Conservation (phyloP, 2,888 invertebrate genomes). For the Eremobia ochroleuca region DNA sequence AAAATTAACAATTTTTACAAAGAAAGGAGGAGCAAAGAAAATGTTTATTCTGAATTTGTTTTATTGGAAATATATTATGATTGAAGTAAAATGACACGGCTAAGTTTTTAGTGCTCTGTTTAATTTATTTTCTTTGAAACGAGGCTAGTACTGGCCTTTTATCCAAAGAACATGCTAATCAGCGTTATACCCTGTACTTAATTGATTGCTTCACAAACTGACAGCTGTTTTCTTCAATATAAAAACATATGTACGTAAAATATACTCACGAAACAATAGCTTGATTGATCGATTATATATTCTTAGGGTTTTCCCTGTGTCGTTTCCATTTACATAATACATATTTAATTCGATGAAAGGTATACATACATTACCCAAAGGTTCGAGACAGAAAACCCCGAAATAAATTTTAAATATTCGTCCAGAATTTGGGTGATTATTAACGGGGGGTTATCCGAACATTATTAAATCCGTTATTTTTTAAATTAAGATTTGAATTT, state of each 20-base stretch:
- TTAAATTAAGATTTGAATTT: no score
- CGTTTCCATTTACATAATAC: conserved; percentile 59
- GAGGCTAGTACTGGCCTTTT: not conserved
- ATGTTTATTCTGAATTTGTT: not conserved
- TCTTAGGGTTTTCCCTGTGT: conserved; percentile 43
- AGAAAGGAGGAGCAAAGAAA: conserved; percentile 4
- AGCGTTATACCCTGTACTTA: conserved; percentile 14
- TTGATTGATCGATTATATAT: conserved; percentile 63
- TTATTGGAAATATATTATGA: conserved; percentile 20
- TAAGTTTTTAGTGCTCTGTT: conserved; percentile 2
- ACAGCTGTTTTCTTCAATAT: conserved; percentile 27
- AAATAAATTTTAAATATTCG: conserved; percentile 34
- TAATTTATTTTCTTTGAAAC: conserved; percentile 4
- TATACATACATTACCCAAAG: conserved; percentile 45
- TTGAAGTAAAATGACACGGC: not conserved
- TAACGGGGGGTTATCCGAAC: no score
- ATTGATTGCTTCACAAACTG: conserved; percentile 51
- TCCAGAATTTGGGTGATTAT: conserved; percentile 15
- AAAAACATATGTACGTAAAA: conserved; percentile 28
- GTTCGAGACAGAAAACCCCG: conserved; percentile 19
- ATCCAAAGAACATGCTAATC: conserved; percentile 32
- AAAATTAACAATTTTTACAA: conserved; percentile 17
- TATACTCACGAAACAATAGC: conserved; percentile 37
- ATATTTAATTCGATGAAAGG: conserved; percentile 58
- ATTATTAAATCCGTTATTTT: no score